phyloP scores from a whole-genome alignment of 2,888 invertebrate genomes.

The Metalampra italica region DNA sequence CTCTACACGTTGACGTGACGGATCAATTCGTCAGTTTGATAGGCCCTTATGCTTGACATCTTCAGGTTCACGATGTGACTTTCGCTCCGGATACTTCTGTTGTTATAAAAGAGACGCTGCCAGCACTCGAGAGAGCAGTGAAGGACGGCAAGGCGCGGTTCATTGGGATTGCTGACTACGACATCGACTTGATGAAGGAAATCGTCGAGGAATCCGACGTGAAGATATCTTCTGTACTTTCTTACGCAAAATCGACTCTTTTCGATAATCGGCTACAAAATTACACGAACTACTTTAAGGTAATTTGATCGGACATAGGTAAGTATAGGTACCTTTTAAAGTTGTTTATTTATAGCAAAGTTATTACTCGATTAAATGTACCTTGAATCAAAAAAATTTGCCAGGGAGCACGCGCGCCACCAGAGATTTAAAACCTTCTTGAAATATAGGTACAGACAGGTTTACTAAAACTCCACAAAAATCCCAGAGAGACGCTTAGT shows the following conservation, averaged over 20 bases:
- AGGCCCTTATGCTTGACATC: constrained; percentile 12
- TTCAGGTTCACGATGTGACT: constrained; percentile 94
- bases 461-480: too few relatives aligned
- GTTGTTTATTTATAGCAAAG: too few relatives aligned
- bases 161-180: constrained; percentile 94
- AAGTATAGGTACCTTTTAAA: too few relatives aligned
- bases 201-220: constrained; percentile 82
- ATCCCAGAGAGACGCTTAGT: too few relatives aligned
- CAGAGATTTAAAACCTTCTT: too few relatives aligned
- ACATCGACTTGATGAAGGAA: constrained; percentile 86
- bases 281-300: constrained; percentile 87
- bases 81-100: constrained; percentile 87
- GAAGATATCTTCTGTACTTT: constrained; percentile 84
- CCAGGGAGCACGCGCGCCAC: too few relatives aligned
- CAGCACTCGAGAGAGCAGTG: constrained; percentile 86
- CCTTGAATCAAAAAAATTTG: too few relatives aligned
- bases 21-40: too few relatives aligned
- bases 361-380: too few relatives aligned
- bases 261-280: constrained; percentile 87
- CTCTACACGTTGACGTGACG: too few relatives aligned
- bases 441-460: too few relatives aligned
- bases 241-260: constrained; percentile 89
- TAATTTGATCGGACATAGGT: too few relatives aligned
- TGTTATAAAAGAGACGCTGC: constrained; percentile 91
- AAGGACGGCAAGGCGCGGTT: constrained; percentile 84